Evolutionary conservation across 2,113 vertebrate species (phyloP).

Genomic region (Hylia prasina): DNA sequence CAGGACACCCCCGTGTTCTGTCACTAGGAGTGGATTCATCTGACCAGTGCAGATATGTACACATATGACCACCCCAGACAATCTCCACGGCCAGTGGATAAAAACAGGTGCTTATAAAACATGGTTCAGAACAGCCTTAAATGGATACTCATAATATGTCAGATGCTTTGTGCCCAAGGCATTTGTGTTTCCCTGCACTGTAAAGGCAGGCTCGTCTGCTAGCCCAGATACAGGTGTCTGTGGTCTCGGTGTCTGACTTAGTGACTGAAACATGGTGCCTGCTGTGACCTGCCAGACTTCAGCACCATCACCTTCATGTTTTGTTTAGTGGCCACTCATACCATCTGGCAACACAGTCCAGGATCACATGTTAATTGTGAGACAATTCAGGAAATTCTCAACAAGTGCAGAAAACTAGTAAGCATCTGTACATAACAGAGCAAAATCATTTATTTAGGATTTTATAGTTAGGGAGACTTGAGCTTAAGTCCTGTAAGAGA

Average conservation of each 20-base stretch:
- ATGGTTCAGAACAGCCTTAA: background rate
- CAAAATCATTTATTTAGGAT: background rate
- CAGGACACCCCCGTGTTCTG: background rate
- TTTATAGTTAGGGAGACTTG: background rate
- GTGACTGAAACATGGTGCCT: background rate
- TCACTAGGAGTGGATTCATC: background rate
- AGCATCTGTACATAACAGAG: background rate
- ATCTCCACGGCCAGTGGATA: background rate
- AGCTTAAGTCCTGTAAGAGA: background rate
- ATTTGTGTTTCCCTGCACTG: background rate
- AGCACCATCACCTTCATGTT: background rate
- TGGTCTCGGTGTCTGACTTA: background rate
- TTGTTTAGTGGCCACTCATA: background rate
- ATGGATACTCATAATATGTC: background rate
- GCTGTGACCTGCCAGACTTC: background rate
- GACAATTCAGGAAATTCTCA: background rate
- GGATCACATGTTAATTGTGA: background rate
- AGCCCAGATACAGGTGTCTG: background rate
- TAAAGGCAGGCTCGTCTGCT: background rate
- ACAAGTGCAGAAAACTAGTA: background rate
- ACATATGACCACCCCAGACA: background rate
- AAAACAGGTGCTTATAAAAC: background rate
- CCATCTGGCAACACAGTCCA: background rate
- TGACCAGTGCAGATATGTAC: background rate
- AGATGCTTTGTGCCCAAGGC: background rate